Evolutionary conservation across 92 coral and sea anemone species (phyloP).

Genomic region (Zoanthus solanderi): DNA sequence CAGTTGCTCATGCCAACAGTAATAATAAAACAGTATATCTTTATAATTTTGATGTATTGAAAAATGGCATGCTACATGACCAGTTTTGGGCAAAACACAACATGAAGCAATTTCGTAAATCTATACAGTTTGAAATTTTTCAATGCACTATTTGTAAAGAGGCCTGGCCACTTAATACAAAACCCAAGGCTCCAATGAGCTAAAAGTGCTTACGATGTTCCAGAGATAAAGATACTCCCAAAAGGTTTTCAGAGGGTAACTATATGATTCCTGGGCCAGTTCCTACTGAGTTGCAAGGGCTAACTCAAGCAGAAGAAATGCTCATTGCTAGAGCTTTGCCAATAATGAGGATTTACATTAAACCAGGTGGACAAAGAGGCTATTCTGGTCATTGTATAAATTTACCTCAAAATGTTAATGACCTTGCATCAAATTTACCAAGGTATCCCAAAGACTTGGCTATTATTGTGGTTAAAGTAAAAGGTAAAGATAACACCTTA

Average conservation of each 20-base stretch:
- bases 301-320: constrained; percentile 47
- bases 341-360: constrained; percentile 42
- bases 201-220: constrained; percentile 49
- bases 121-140: constrained; percentile 13
- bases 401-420: constrained; percentile 36
- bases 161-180: constrained; percentile 62
- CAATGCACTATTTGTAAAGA: constrained; percentile 46
- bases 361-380: constrained; percentile 13
- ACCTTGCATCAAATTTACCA: constrained; percentile 10
- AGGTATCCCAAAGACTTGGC: constrained; percentile 38
- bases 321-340: constrained; percentile 19
- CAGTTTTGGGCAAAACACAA: constrained; percentile 9
- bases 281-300: constrained; percentile 60
- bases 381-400: background rate
- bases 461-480: constrained; percentile 8
- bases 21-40: constrained; percentile 15
- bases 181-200: constrained; percentile 52
- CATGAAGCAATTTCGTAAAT: constrained; percentile 20
- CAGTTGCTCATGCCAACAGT: constrained; percentile 18
- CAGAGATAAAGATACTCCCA: constrained; percentile 58
- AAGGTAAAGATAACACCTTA: constrained; percentile 17
- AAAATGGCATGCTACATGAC: background rate
- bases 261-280: constrained; percentile 62
- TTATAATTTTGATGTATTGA: background rate
- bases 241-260: constrained; percentile 59